phyloP scores from a whole-genome alignment of 2,888 invertebrate species.

The Drosophila tanythrix region DNA sequence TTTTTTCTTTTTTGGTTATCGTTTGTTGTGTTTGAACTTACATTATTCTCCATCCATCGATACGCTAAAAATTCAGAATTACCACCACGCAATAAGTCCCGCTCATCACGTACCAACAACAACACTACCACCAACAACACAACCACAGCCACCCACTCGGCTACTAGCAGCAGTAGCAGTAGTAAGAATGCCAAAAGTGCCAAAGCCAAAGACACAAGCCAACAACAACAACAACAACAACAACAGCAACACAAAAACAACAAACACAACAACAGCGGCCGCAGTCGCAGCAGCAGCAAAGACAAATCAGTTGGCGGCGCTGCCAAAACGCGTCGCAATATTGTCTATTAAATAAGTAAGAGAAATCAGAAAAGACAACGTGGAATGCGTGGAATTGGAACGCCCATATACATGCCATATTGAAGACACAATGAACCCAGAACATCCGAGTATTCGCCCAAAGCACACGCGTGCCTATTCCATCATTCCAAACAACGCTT shows the following conservation, averaged over 20 bases:
- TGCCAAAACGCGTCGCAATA: constrained; percentile 77
- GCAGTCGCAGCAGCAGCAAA: constrained; percentile 77
- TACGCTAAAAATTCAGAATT: constrained; percentile 71
- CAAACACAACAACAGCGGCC: constrained; percentile 47
- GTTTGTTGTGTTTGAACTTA: constrained; percentile 32
- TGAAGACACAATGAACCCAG: constrained; percentile 5
- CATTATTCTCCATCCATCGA: constrained; percentile 21
- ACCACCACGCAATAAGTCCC: constrained; percentile 82
- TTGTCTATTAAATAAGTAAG: constrained; percentile 70
- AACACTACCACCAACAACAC: constrained; percentile 57
- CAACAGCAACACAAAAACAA: constrained; percentile 46
- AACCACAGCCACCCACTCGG: constrained; percentile 57
- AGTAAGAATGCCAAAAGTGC: constrained; percentile 71
- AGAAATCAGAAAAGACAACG: neutral
- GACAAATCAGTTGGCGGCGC: constrained; percentile 54
- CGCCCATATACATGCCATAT: constrained; percentile 31
- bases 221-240: constrained; percentile 51
- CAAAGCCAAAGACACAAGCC: constrained; percentile 73
- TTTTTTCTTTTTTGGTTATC: constrained; percentile 36
- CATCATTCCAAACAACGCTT: constrained; percentile 38
- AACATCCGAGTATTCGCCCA: neutral
- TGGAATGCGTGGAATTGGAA: constrained; percentile 45
- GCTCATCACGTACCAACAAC: constrained; percentile 79
- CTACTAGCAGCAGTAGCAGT: constrained; percentile 56
- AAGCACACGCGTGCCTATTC: constrained; percentile 13